phyloP scores from a whole-genome alignment of 1,140 invertebrate species.

The Pseudoatta argentina region DNA sequence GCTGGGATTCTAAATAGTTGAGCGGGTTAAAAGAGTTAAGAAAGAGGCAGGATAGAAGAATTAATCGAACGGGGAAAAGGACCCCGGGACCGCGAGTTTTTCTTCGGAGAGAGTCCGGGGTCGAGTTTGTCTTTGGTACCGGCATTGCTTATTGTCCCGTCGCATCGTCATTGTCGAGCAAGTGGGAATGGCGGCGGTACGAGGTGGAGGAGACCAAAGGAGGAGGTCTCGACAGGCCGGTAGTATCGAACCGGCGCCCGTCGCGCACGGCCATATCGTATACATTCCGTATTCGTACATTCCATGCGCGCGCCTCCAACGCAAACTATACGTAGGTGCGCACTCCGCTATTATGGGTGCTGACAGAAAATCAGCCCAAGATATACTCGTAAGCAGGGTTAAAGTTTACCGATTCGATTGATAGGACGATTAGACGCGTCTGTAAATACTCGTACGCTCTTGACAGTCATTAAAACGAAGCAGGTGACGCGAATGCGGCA shows the following conservation, averaged over 20 bases:
- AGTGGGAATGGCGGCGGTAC: constrained; percentile 60
- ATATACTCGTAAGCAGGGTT: not conserved
- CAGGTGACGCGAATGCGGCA: constrained; percentile 42
- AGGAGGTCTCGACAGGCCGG: constrained; percentile 75
- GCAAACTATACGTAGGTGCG: constrained; percentile 11
- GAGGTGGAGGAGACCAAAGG: constrained; percentile 70
- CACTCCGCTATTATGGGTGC: not conserved
- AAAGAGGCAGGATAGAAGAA: constrained; percentile 71
- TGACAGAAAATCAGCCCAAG: not conserved
- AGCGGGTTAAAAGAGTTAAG: constrained; percentile 20
- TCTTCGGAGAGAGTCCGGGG: constrained; percentile 52
- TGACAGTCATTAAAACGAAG: not conserved
- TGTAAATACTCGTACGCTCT: not conserved
- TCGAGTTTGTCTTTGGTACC: constrained; percentile 58
- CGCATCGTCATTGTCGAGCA: constrained; percentile 26
- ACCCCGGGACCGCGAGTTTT: not conserved
- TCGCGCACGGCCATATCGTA: constrained; percentile 75
- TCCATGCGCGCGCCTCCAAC: constrained; percentile 39
- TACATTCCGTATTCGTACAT: constrained; percentile 68
- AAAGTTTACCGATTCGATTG: not conserved
- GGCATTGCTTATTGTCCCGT: constrained; percentile 32
- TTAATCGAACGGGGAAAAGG: constrained; percentile 65
- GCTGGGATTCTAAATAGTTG: not conserved
- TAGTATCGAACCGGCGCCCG: constrained; percentile 86
- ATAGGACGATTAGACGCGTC: not conserved